Evolutionary conservation across 1,140 invertebrate genomes (phyloP), one percentile per base, ranked within the genome.

Genomic region (Microvelia longipes): DNA sequence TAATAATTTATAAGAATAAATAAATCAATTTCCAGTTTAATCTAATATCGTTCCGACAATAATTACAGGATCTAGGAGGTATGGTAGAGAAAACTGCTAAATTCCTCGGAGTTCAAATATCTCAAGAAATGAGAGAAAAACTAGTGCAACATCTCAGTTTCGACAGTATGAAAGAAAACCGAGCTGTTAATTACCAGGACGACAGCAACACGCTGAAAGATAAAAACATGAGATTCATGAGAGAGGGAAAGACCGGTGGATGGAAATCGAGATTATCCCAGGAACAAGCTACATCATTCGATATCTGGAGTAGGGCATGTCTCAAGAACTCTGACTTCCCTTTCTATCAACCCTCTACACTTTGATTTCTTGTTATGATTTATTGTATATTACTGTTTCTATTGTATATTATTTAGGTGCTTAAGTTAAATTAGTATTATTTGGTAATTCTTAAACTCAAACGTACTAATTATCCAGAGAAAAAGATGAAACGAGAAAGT

Each of bases 141-240:
- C 80, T 95, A 0, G 83, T 84, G 30, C 83, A 90, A 1, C 88
- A 93, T 76, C 79, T 93, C 0, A 88, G 88, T 62, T 93, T 95
- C 75, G 81, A 87, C 13, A 88, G 85, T 69, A 93, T 76, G 75
- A 74, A 73, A 50, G 70, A 72, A 61, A 76, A 77, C 72, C 70
- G 72, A 28, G 35, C 74, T 2, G 74, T 75, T 11, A 77, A 76
- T 68, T 73, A 71, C 50, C 67, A 67, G 0, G 77, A 79, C 35
- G 73, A 79, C 19, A 80, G 81, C 65, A 80, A 77, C 30, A 79
- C 78, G 63, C 75, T 75, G 60, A 78, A 85, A 13, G 80, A 82
- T 67, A 77, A 78, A 25, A 78, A 85, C 13, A 80, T 83, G 66
- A 77, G 78, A 25, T 87, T 88, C 75, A 85, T 87, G 73, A 80